Percentiles rank a stretch among this genome's conserved stretches.
Evolutionary conservation across 2,797 vertebrate species (phyloP).

Genomic region (Eulemur albifrons): DNA sequence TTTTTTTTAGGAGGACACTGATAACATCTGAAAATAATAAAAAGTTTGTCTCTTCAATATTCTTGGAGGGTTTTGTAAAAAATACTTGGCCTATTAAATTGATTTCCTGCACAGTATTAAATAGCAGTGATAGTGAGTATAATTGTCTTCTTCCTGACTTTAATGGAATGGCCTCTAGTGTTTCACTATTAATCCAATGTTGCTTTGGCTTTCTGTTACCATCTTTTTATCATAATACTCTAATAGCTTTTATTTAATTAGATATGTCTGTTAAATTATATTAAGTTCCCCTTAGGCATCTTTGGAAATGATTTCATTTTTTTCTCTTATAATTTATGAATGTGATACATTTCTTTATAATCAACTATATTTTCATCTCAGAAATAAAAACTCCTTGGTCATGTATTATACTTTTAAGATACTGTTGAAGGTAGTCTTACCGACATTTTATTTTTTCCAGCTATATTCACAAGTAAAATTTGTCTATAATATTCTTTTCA

Average conservation of each 20-base stretch:
- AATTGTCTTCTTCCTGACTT: slow-evolving; percentile 24
- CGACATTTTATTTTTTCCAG: neutral
- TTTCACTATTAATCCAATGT: slow-evolving; percentile 24
- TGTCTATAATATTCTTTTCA: neutral
- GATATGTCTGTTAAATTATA: slow-evolving; percentile 20
- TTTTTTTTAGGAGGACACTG: neutral
- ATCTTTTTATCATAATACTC: neutral
- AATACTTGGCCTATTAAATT: neutral
- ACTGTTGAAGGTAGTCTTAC: neutral
- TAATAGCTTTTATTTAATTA: slow-evolving; percentile 58
- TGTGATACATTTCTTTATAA: neutral
- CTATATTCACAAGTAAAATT: neutral
- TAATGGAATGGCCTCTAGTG: neutral
- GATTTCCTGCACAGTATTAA: neutral
- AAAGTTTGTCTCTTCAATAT: neutral
- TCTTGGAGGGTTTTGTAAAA: neutral
- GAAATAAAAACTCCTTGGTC: neutral
- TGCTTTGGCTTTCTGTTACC: slow-evolving; percentile 30
- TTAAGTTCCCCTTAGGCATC: neutral
- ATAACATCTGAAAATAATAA: neutral
- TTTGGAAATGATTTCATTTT: slow-evolving; percentile 36
- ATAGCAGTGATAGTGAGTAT: neutral
- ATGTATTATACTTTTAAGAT: neutral
- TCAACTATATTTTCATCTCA: slow-evolving; percentile 31
- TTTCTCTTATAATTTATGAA: slow-evolving; percentile 1